Percentiles rank a stretch among this genome's conserved stretches.
Evolutionary conservation across 2,888 invertebrate genomes (phyloP).

Genomic region (Dimorphilus gyrociliatus): DNA sequence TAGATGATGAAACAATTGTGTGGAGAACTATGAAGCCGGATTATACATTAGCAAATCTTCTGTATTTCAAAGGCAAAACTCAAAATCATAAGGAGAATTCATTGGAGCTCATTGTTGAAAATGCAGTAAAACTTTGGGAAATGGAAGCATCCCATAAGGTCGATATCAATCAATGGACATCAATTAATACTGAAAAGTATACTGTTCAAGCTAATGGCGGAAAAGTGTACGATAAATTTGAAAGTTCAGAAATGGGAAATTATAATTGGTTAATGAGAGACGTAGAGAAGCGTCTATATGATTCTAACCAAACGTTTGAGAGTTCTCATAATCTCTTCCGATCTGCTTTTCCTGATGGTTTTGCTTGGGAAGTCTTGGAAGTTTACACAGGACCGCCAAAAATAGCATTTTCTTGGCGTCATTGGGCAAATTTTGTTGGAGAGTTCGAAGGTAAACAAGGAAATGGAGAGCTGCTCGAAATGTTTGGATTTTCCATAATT

Average conservation of each 20-base stretch:
- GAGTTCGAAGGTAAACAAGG: conserved; percentile 2
- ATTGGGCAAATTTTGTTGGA: conserved; percentile 3
- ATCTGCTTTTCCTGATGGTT: conserved; percentile 13
- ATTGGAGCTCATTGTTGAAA: conserved; percentile 25
- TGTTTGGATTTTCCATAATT: no score
- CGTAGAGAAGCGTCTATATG: conserved; percentile 17
- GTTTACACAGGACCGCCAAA: conserved; percentile 6
- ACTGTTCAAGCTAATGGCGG: conserved; percentile 12
- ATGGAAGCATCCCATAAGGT: conserved; percentile 27
- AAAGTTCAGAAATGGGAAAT: conserved; percentile 15
- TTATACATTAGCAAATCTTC: no score
- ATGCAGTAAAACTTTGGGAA: conserved; percentile 33
- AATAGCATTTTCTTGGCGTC: conserved; percentile 2
- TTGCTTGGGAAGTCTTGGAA: conserved; percentile 18
- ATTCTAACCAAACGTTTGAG: conserved; percentile 12
- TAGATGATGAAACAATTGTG: no score
- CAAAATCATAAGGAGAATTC: conserved; percentile 17
- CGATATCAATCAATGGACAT: conserved; percentile 11
- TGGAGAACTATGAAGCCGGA: no score
- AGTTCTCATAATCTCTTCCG: conserved; percentile 15
- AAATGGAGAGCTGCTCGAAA: no score
- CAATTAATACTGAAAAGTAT: conserved; percentile 11
- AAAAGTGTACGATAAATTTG: conserved; percentile 8
- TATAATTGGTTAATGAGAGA: conserved; percentile 23
- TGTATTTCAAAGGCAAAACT: conserved; percentile 17